Conservation (phyloP, 1,140 invertebrate species). For the Scaptomyza montana region DNA sequence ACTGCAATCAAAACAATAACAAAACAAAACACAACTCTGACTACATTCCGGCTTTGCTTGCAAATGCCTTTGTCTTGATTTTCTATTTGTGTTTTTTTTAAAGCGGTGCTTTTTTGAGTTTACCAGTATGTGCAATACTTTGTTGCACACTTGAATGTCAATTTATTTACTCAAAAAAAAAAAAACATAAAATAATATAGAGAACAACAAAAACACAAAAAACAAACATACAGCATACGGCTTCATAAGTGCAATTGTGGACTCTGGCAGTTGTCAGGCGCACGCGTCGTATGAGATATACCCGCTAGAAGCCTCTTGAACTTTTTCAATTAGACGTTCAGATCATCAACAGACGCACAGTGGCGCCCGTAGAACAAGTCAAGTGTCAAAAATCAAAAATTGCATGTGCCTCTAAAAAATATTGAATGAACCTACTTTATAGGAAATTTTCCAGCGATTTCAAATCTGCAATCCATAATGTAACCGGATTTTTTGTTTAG, state of each 20-base stretch:
- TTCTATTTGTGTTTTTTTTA: constrained; percentile 2
- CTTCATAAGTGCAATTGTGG: background rate
- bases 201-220: constrained; percentile 32
- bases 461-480: too few relatives aligned
- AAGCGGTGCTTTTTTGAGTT: constrained; percentile 19
- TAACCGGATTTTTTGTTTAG: too few relatives aligned
- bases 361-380: too few relatives aligned
- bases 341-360: constrained; percentile 52
- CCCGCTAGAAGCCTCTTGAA: constrained; percentile 51
- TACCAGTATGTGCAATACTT: constrained; percentile 42
- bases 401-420: too few relatives aligned
- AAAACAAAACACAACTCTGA: constrained; percentile 33
- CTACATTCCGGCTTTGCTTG: constrained; percentile 40
- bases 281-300: constrained; percentile 68
- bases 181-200: constrained; percentile 13
- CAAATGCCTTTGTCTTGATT: constrained; percentile 8
- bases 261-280: constrained; percentile 9
- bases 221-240: constrained; percentile 39
- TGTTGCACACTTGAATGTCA: constrained; percentile 73
- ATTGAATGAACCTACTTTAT: too few relatives aligned
- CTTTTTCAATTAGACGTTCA: constrained; percentile 71
- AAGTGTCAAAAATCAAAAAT: too few relatives aligned
- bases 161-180: constrained; percentile 57
- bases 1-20: constrained; percentile 75
- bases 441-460: too few relatives aligned